Evolutionary conservation across 2,797 vertebrate genomes (phyloP).

Genomic region (Chrysocyon brachyurus): DNA sequence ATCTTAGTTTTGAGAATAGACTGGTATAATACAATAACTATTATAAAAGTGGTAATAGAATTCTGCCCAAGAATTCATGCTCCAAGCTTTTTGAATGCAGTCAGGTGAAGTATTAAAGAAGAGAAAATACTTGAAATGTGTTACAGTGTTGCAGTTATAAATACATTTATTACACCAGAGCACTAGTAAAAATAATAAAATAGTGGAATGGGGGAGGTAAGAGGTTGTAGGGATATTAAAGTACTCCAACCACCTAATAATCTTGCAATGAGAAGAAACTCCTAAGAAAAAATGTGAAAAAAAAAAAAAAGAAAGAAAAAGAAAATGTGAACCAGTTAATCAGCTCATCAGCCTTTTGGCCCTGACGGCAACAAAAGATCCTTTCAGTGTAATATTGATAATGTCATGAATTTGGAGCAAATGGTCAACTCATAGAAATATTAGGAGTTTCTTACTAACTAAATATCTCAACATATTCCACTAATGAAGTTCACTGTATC

Average conservation of each 20-base stretch:
- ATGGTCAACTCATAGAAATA: not conserved
- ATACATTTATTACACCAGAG: not conserved
- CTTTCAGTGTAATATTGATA: not conserved
- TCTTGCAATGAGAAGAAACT: not conserved
- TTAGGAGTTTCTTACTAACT: not conserved
- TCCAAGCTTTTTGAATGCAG: not conserved
- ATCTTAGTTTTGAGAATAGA: not conserved
- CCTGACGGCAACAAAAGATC: not conserved
- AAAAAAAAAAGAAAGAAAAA: no score
- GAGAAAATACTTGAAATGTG: not conserved
- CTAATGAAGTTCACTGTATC: not conserved
- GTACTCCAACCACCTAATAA: not conserved
- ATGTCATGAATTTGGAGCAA: not conserved
- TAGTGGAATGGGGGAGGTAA: fast-evolving
- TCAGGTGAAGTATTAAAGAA: not conserved
- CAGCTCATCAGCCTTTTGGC: not conserved
- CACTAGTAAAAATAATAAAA: not conserved
- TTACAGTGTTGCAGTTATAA: not conserved
- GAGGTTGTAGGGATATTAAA: not conserved
- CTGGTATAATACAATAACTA: not conserved
- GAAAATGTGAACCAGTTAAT: not conserved
- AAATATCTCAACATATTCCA: not conserved
- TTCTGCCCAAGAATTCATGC: not conserved
- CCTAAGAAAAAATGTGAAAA: not conserved
- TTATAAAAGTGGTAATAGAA: not conserved